These are phyloP conservation scores for Dromas ardeola DNA, from an alignment of 2,113 vertebrate genomes.

Conservation along the genomic window DNA sequence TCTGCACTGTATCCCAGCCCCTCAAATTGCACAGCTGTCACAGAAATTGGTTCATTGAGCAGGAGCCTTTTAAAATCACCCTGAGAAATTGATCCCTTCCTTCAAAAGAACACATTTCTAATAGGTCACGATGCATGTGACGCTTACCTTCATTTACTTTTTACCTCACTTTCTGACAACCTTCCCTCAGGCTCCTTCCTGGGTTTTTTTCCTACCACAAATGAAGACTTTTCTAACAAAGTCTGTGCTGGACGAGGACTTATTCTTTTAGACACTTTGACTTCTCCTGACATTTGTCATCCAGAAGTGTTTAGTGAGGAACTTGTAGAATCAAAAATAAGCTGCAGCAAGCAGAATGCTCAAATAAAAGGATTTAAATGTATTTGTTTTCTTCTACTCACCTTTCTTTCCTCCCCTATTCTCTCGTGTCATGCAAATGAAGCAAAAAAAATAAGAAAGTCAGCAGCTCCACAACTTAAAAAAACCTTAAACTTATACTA, in stretches of 20 bases:
- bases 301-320: not conserved
- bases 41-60: not conserved
- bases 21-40: not conserved
- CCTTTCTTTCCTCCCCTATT: not conserved
- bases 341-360: not conserved
- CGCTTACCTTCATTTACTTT: not conserved
- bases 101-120: not conserved
- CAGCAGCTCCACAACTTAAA: not conserved
- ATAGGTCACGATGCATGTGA: not conserved
- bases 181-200: not conserved
- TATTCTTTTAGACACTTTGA: not conserved
- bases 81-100: not conserved
- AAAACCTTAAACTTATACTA: not conserved
- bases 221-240: not conserved
- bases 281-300: not conserved
- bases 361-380: not conserved
- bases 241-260: not conserved
- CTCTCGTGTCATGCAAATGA: not conserved
- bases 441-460: not conserved
- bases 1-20: not conserved
- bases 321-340: not conserved
- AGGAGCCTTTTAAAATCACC: not conserved
- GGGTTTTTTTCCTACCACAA: not conserved
- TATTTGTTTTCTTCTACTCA: not conserved
- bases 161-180: not conserved